Percentiles rank a stretch among this genome's conserved stretches.
Evolutionary conservation across 1,140 invertebrate genomes (phyloP).

Genomic region (Diachasma alloeum): DNA sequence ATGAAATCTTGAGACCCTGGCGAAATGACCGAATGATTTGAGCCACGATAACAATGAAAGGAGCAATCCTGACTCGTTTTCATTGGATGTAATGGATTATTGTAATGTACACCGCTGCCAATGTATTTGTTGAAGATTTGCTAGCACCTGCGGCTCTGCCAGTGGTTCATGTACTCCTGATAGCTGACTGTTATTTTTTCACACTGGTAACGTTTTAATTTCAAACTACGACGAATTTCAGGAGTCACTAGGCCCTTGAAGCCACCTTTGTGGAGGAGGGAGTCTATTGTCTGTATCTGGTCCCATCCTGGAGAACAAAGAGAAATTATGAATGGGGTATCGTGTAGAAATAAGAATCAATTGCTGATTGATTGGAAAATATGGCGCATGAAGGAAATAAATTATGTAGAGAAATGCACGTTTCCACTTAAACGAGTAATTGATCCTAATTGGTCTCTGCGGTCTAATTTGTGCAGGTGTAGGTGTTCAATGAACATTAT

Average conservation of each 20-base stretch:
- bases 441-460: too few relatives aligned
- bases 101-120: conserved; percentile 45
- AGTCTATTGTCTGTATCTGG: conserved; percentile 97
- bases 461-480: too few relatives aligned
- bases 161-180: conserved; percentile 79
- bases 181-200: conserved; percentile 86
- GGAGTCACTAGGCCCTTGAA: conserved; percentile 91
- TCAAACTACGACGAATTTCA: conserved; percentile 86
- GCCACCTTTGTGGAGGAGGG: conserved; percentile 94
- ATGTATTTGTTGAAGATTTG: conserved; percentile 57
- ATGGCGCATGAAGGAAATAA: too few relatives aligned
- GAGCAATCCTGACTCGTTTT: not conserved
- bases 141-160: conserved; percentile 70
- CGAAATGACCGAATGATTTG: not conserved
- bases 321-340: not conserved
- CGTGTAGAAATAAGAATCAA: too few relatives aligned
- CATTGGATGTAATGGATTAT: conserved; percentile 37
- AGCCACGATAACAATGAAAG: not conserved
- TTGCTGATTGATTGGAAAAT: too few relatives aligned
- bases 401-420: too few relatives aligned
- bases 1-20: too few relatives aligned
- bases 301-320: conserved; percentile 82
- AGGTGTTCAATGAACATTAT: too few relatives aligned
- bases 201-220: conserved; percentile 94
- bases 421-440: too few relatives aligned